A percentile compares a stretch with the other conserved stretches of the same genome.
Conservation (phyloP, 2,888 invertebrate genomes). For the Pollenia amentaria region DNA sequence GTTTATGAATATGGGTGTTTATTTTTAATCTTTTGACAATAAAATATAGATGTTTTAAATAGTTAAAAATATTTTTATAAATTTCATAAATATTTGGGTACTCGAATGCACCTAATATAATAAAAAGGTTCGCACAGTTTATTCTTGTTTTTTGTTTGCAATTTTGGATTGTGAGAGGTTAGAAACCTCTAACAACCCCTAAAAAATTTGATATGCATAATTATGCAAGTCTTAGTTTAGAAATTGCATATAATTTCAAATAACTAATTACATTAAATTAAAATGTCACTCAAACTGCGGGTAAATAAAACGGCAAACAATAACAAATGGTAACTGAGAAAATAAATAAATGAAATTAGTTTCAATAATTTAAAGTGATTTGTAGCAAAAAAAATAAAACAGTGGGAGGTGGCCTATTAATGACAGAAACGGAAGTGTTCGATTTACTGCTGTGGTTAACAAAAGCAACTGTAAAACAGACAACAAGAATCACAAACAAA, state of each 20-base stretch:
- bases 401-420: slow-evolving; percentile 79
- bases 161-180: not conserved
- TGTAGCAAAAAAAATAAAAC: slow-evolving; percentile 72
- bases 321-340: slow-evolving; percentile 1
- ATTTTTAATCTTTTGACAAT: no score
- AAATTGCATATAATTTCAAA: slow-evolving; percentile 16
- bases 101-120: no score
- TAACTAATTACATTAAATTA: slow-evolving; percentile 56
- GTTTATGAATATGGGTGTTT: no score
- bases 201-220: slow-evolving; percentile 1
- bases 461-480: slow-evolving; percentile 71
- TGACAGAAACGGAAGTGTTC: slow-evolving; percentile 78
- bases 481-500: slow-evolving; percentile 38
- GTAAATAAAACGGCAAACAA: slow-evolving; percentile 29
- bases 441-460: slow-evolving; percentile 77
- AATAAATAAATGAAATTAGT: slow-evolving; percentile 19
- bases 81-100: no score
- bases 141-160: no score
- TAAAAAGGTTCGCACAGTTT: no score
- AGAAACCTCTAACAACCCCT: not conserved
- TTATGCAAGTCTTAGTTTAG: slow-evolving; percentile 37
- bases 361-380: slow-evolving; percentile 41
- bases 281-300: slow-evolving; percentile 63
- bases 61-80: no score
- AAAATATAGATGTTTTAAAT: no score